A percentile compares a stretch with the other conserved stretches of the same genome.
Evolutionary conservation across 2,113 vertebrate genomes (phyloP).

Genomic region (Chionis minor): DNA sequence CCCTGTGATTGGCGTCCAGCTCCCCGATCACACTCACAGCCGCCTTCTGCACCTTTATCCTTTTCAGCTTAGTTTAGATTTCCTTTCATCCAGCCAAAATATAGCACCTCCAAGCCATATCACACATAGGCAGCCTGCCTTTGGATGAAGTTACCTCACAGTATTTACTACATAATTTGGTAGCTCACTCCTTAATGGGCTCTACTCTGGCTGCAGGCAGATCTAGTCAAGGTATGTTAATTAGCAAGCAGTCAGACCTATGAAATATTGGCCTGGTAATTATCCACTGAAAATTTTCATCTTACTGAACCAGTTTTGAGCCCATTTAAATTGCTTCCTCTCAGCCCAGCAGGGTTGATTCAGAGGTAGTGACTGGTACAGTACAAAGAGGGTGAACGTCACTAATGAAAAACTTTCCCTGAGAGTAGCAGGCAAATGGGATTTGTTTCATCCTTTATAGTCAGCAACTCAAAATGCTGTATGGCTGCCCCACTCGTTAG

Average conservation of each 20-base stretch:
- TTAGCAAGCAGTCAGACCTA: slow-evolving; percentile 18
- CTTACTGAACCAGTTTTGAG: neutral
- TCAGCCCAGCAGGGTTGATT: neutral
- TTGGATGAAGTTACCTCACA: neutral
- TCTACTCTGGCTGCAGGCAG: neutral
- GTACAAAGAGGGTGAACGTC: neutral
- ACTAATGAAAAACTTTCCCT: neutral
- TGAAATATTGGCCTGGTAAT: neutral
- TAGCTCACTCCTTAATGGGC: neutral
- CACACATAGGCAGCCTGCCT: neutral
- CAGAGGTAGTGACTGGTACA: neutral
- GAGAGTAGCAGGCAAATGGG: neutral
- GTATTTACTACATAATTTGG: neutral
- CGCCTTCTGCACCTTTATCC: neutral
- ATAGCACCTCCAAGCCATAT: neutral
- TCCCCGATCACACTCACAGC: neutral
- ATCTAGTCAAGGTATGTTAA: neutral
- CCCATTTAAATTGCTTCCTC: neutral
- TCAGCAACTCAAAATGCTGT: neutral
- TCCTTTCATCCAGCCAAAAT: neutral
- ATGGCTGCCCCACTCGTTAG: neutral
- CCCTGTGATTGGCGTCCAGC: neutral
- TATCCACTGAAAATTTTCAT: slow-evolving; percentile 6
- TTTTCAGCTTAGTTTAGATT: neutral
- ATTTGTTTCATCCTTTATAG: neutral